These are phyloP conservation scores for Ochropleura plecta DNA, from an alignment of 2,888 invertebrate genomes.

Conservation along the genomic window DNA sequence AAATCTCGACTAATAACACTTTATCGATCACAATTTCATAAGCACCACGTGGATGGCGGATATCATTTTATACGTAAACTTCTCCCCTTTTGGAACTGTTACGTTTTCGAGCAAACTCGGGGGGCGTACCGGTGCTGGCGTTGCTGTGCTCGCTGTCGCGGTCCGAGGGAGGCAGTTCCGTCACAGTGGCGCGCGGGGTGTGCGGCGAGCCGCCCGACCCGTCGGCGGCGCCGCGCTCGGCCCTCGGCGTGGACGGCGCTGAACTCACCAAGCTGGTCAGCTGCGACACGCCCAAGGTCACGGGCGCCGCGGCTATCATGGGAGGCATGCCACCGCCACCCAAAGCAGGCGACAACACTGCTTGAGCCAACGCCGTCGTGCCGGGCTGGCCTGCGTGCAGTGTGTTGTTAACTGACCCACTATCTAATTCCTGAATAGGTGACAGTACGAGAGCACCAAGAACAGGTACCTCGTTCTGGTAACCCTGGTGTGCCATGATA, in stretches of 20 bases:
- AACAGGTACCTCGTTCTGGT: conserved; percentile 93
- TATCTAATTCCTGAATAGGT: conserved; percentile 96
- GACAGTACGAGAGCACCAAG: conserved; percentile 94
- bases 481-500: conserved; percentile 92
- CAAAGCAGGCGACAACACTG: conserved; percentile 92
- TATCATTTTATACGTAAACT: conserved; percentile 81
- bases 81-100: conserved; percentile 85
- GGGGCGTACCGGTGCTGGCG: conserved; percentile 74
- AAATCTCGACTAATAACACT: conserved; percentile 58
- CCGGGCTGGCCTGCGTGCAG: conserved; percentile 93
- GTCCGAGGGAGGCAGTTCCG: conserved; percentile 76
- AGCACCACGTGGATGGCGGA: conserved; percentile 69
- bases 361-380: conserved; percentile 95
- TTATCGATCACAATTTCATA: conserved; percentile 67
- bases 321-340: conserved; percentile 81
- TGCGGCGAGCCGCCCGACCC: conserved; percentile 69
- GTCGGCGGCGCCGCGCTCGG: conserved; percentile 75
- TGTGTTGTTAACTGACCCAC: conserved; percentile 94
- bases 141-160: conserved; percentile 81
- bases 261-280: conserved; percentile 89
- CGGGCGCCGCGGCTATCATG: conserved; percentile 86
- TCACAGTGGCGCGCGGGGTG: conserved; percentile 74
- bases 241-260: conserved; percentile 85
- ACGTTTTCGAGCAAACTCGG: conserved; percentile 78
- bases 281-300: conserved; percentile 91